A percentile compares a stretch with the other conserved stretches of the same genome.
phyloP scores from a whole-genome alignment of 2,797 vertebrate genomes.

The Octomys mimax region DNA sequence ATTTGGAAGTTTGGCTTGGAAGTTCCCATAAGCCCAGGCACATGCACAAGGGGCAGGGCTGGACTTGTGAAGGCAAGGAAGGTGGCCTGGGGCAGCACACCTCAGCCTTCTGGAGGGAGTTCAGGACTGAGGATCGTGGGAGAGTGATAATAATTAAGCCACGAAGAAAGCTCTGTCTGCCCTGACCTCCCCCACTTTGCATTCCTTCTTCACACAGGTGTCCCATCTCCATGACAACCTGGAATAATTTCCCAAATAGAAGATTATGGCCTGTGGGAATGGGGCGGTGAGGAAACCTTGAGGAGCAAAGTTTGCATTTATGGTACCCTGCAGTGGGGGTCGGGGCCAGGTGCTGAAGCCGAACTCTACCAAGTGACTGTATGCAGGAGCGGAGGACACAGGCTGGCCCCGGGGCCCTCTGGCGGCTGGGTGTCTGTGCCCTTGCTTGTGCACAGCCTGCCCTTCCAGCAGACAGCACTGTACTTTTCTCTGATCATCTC shows the following conservation, averaged over 20 bases:
- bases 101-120: neutral
- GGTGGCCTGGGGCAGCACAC: neutral
- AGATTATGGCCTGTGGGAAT: neutral
- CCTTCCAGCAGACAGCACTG: neutral
- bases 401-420: neutral
- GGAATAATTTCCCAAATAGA: slow-evolving; percentile 35
- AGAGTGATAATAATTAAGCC: neutral
- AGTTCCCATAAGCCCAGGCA: neutral
- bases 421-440: rapidly evolving
- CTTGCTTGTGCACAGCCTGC: no score
- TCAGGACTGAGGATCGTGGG: neutral
- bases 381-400: neutral
- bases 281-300: neutral
- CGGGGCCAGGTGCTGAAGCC: neutral
- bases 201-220: neutral
- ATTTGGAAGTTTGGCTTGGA: neutral
- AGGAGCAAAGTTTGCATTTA: slow-evolving; percentile 34
- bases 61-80: neutral
- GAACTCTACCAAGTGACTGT: neutral
- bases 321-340: neutral
- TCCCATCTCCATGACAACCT: slow-evolving; percentile 32
- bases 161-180: neutral
- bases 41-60: neutral
- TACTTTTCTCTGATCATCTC: no score
- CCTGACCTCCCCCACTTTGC: neutral